These are phyloP conservation scores for Acronicta alni DNA, from an alignment of 2,888 invertebrate species.

Conservation along the genomic window DNA sequence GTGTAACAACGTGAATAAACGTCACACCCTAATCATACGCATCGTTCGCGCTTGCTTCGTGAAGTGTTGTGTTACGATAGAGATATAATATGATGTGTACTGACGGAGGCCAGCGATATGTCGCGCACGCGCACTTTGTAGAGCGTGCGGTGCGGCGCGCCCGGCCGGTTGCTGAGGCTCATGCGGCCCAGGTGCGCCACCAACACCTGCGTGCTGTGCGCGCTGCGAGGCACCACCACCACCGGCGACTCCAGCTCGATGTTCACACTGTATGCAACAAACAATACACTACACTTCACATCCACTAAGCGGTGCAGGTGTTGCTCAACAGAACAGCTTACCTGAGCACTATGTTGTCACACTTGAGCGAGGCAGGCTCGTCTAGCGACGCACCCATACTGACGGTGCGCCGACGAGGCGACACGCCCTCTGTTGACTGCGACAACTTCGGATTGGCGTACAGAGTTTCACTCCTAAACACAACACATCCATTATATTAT, in stretches of 20 bases:
- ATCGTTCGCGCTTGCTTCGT: no score
- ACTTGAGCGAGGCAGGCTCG: slow-evolving; percentile 79
- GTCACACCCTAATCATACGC: no score
- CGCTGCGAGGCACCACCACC: slow-evolving; percentile 94
- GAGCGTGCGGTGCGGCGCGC: slow-evolving; percentile 75
- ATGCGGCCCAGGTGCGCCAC: slow-evolving; percentile 98
- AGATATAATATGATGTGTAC: slow-evolving; percentile 31
- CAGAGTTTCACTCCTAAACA: slow-evolving; percentile 85
- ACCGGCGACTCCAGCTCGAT: slow-evolving; percentile 97
- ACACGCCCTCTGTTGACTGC: slow-evolving; percentile 80
- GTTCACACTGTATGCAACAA: slow-evolving; percentile 88
- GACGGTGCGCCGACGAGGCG: slow-evolving; percentile 80
- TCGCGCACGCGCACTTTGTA: slow-evolving; percentile 94
- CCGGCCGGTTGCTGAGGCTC: slow-evolving; percentile 86
- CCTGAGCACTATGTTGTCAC: slow-evolving; percentile 78
- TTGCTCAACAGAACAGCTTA: no score
- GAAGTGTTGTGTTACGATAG: no score
- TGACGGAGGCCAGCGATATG: slow-evolving; percentile 95
- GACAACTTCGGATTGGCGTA: slow-evolving; percentile 89
- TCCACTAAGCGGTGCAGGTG: no score
- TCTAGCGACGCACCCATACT: slow-evolving; percentile 80
- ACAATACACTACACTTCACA: no score
- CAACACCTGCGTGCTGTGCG: slow-evolving; percentile 94
- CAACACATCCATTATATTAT: background rate
- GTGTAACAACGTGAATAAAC: background rate